Evolutionary conservation across 2,797 vertebrate genomes (phyloP).

Genomic region (Parotocinclus haroldoi): DNA sequence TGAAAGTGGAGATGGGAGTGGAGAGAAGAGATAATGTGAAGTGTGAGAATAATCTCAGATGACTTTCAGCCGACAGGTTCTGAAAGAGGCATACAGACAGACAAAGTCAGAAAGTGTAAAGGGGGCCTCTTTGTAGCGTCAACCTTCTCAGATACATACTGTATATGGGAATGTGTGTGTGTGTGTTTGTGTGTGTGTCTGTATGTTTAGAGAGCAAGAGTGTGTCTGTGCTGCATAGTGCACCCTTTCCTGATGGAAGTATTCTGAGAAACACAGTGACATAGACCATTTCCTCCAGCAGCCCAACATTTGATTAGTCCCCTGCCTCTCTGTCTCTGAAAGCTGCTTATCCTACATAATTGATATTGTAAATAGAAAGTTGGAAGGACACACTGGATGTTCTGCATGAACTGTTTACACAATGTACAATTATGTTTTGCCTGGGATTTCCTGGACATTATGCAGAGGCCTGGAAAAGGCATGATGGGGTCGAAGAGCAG

Average conservation of each 20-base stretch:
- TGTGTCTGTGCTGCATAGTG: constrained; percentile 5
- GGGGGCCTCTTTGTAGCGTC: constrained; percentile 14
- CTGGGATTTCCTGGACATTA: constrained; percentile 72
- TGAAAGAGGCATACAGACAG: neutral
- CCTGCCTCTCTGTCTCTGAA: constrained; percentile 42
- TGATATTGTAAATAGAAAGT: constrained; percentile 71
- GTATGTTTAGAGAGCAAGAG: constrained; percentile 8
- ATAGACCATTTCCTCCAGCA: constrained; percentile 58
- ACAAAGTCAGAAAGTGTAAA: constrained; percentile 5
- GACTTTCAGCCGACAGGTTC: neutral
- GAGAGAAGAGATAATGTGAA: constrained; percentile 5
- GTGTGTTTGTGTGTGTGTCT: constrained; percentile 16
- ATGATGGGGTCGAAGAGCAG: constrained; percentile 58
- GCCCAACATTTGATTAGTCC: constrained; percentile 45
- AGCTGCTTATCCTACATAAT: constrained; percentile 66
- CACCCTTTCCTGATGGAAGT: constrained; percentile 38
- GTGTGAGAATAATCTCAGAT: constrained; percentile 13
- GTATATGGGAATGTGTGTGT: constrained; percentile 31
- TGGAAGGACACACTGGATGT: constrained; percentile 65
- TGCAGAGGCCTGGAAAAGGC: constrained; percentile 65
- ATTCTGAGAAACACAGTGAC: constrained; percentile 54
- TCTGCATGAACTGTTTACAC: constrained; percentile 71
- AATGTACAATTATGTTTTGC: constrained; percentile 71
- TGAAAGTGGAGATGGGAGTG: constrained; percentile 42
- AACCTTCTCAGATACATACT: constrained; percentile 15